Evolutionary conservation across 2,113 vertebrate genomes (phyloP).

Genomic region (Carassius carassius): DNA sequence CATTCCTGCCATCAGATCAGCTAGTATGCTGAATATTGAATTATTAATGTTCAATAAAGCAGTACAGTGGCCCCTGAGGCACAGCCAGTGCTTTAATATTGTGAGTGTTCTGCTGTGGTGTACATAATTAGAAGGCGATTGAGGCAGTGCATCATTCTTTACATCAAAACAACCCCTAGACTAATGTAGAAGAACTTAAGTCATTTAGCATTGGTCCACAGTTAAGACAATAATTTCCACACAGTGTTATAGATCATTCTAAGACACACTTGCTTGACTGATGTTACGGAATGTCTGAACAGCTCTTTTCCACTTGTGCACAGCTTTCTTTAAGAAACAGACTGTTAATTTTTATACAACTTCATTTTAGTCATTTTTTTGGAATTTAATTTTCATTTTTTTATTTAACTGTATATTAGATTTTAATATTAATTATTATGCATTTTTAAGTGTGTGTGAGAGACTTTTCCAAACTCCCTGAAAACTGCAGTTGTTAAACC

Average conservation of each 20-base stretch:
- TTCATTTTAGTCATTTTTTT: neutral
- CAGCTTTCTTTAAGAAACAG: neutral
- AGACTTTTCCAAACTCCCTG: no score
- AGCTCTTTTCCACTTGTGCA: neutral
- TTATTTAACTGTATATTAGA: no score
- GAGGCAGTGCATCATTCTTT: neutral
- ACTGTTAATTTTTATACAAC: neutral
- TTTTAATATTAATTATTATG: no score
- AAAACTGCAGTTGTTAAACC: no score
- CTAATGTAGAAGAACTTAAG: conserved; percentile 12
- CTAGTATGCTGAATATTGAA: neutral
- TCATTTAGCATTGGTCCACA: neutral
- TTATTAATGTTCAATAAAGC: conserved; percentile 38
- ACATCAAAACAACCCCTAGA: conserved; percentile 14
- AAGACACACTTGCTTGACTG: neutral
- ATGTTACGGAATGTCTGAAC: neutral
- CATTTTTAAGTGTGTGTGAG: no score
- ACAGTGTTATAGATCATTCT: neutral
- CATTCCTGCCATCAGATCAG: neutral
- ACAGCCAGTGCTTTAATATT: conserved; percentile 32
- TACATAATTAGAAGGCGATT: conserved; percentile 10
- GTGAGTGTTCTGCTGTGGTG: conserved; percentile 9
- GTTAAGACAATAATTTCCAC: neutral
- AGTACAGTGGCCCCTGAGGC: conserved; percentile 13
- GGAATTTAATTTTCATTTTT: no score